Evolutionary conservation across 2,797 vertebrate species (phyloP).

Genomic region (Siniperca scherzeri): DNA sequence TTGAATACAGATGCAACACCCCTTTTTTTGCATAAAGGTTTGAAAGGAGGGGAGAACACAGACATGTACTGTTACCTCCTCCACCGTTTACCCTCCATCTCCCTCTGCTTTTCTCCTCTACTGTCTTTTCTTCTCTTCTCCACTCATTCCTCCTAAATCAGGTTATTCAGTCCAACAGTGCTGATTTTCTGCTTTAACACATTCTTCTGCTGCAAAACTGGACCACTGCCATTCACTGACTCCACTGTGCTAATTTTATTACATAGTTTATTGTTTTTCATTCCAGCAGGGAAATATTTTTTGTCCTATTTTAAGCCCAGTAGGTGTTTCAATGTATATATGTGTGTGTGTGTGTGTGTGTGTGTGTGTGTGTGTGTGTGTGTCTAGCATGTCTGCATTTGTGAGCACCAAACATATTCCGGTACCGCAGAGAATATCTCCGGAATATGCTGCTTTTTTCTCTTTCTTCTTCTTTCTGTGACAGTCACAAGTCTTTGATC

Average conservation of each 20-base stretch:
- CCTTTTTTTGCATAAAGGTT: slow-evolving; percentile 73
- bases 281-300: slow-evolving; percentile 61
- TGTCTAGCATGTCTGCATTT: slow-evolving; percentile 66
- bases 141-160: slow-evolving; percentile 32
- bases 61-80: slow-evolving; percentile 70
- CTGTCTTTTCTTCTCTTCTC: slow-evolving; percentile 38
- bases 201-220: slow-evolving; percentile 54
- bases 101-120: slow-evolving; percentile 29
- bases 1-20: slow-evolving; percentile 79
- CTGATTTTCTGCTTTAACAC: slow-evolving; percentile 54
- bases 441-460: slow-evolving; percentile 70
- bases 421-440: slow-evolving; percentile 78
- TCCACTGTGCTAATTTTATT: slow-evolving; percentile 64
- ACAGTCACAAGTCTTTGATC: slow-evolving; percentile 84
- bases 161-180: slow-evolving; percentile 31
- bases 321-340: slow-evolving; percentile 57
- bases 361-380: slow-evolving; percentile 27
- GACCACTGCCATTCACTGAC: slow-evolving; percentile 54
- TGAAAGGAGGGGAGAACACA: slow-evolving; percentile 69
- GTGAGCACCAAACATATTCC: slow-evolving; percentile 66
- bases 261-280: slow-evolving; percentile 61
- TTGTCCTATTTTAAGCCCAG: slow-evolving; percentile 75
- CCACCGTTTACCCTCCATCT: slow-evolving; percentile 57
- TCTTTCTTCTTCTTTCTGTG: slow-evolving; percentile 75
- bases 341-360: slow-evolving; percentile 37